phyloP scores from a whole-genome alignment of 2,113 vertebrate genomes.

The Limnothrissa miodon region DNA sequence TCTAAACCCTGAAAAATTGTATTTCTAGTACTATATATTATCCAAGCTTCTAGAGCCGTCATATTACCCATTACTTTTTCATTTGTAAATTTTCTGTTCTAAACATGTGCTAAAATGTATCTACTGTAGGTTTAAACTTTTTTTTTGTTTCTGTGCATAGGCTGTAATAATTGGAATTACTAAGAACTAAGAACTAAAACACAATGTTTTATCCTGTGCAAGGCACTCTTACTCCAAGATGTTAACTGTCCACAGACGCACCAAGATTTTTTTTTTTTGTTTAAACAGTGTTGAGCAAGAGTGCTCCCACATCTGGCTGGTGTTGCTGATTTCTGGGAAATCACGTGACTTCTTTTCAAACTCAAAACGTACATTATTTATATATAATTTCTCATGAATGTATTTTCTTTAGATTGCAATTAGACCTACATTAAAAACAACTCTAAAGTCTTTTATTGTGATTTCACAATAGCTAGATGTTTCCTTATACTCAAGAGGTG shows the following conservation, averaged over 20 bases:
- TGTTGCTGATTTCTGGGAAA: slow-evolving; percentile 44
- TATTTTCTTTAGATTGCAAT: not conserved
- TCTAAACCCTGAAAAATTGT: too few relatives aligned
- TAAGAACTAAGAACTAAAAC: too few relatives aligned
- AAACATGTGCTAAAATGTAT: too few relatives aligned
- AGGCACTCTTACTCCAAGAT: not conserved
- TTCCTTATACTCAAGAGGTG: not conserved
- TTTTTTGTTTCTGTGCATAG: too few relatives aligned
- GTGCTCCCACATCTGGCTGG: not conserved
- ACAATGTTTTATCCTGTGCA: not conserved
- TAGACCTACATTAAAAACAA: not conserved
- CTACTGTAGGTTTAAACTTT: too few relatives aligned
- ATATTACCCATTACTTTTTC: too few relatives aligned
- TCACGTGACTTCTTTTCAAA: slow-evolving; percentile 46
- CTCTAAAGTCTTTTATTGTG: not conserved
- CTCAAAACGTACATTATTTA: not conserved
- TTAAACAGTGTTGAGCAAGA: not conserved
- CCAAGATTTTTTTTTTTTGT: not conserved
- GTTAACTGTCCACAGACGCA: not conserved
- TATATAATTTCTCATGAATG: not conserved
- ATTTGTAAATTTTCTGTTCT: too few relatives aligned
- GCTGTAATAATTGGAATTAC: too few relatives aligned
- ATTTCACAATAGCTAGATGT: not conserved
- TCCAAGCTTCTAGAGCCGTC: too few relatives aligned
- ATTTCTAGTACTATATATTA: too few relatives aligned